Evolutionary conservation across 2,888 invertebrate species (phyloP).

Genomic region (Sinotaia quadrata): DNA sequence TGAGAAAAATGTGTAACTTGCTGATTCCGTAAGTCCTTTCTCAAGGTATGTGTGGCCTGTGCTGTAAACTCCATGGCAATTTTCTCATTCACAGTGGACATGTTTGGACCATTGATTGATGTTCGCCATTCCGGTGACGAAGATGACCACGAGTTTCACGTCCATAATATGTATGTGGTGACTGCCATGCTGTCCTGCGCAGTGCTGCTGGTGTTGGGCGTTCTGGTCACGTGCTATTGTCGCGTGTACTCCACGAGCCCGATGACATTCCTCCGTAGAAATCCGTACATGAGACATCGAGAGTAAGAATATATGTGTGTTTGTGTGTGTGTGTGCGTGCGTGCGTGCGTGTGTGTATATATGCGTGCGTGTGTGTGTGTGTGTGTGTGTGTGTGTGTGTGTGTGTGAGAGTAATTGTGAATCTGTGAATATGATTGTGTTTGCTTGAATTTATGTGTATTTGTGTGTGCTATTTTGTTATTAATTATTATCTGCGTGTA

Average conservation of each 20-base stretch:
- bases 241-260: constrained; percentile 77
- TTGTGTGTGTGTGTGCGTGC: not conserved
- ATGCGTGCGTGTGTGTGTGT: not conserved
- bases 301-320: constrained; percentile 33
- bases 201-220: constrained; percentile 82
- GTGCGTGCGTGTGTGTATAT: not conserved
- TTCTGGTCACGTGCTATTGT: constrained; percentile 85
- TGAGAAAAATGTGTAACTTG: no score
- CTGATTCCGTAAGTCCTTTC: no score
- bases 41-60: no score
- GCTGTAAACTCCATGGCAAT: no score
- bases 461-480: no score
- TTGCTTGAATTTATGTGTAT: not conserved
- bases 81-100: no score
- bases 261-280: constrained; percentile 1
- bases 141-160: constrained; percentile 61
- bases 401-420: not conserved
- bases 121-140: constrained; percentile 33
- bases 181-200: constrained; percentile 84
- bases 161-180: constrained; percentile 85
- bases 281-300: constrained; percentile 32
- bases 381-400: constrained; percentile 13
- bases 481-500: no score
- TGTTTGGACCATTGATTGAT: constrained; percentile 54
- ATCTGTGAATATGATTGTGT: not conserved